These are phyloP conservation scores for Apamea monoglypha DNA, from an alignment of 2,888 invertebrate genomes.

Conservation along the genomic window DNA sequence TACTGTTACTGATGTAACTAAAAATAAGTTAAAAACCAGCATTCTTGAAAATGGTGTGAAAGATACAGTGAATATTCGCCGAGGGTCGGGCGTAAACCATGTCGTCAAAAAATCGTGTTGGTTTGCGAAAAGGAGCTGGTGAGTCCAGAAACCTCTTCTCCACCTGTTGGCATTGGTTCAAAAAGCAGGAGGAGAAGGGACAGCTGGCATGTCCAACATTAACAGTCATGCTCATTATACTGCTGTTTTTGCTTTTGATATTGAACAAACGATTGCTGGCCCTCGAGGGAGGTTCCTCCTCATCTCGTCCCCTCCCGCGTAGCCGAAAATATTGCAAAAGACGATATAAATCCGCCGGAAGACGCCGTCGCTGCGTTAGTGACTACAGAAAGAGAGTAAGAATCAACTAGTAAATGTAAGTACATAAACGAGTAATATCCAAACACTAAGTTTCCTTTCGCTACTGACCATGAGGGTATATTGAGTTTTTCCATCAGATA, in stretches of 20 bases:
- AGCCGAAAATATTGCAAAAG: not conserved
- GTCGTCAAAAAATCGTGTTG: not conserved
- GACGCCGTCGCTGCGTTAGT: not conserved
- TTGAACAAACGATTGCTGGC: not conserved
- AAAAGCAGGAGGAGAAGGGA: not conserved
- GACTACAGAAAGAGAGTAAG: not conserved
- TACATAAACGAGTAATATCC: no score
- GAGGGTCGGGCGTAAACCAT: not conserved
- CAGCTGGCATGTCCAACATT: constrained; percentile 1
- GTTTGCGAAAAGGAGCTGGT: not conserved
- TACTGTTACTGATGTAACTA: not conserved
- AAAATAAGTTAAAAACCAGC: not conserved
- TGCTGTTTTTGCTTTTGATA: constrained; percentile 3
- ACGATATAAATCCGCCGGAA: not conserved
- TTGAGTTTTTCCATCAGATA: no score
- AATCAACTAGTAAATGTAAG: not conserved
- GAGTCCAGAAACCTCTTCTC: not conserved
- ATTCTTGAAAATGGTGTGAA: not conserved
- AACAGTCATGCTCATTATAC: not conserved
- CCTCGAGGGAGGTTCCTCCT: no score
- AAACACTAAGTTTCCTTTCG: no score
- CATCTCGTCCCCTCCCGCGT: not conserved
- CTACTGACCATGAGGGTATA: no score
- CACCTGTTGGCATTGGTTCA: not conserved
- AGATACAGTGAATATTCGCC: no score